phyloP scores from a whole-genome alignment of 2,113 vertebrate species.

The Psephotus haematonotus region DNA sequence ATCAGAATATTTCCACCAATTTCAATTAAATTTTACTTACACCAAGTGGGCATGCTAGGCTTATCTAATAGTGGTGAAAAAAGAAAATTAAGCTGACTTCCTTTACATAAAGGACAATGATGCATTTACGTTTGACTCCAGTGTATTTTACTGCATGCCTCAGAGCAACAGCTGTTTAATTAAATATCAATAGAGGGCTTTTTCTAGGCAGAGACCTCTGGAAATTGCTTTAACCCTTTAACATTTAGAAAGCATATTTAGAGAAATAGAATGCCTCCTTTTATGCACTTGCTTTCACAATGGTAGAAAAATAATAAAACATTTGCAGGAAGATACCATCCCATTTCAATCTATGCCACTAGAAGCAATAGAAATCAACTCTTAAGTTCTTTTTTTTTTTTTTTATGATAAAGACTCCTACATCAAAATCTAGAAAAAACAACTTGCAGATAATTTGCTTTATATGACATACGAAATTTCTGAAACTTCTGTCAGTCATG shows the following conservation, averaged over 20 bases:
- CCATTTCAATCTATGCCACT: neutral
- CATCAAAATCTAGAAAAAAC: neutral
- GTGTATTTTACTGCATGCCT: conserved; percentile 27
- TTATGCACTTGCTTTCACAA: neutral
- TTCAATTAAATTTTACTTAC: neutral
- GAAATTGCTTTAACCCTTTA: conserved; percentile 70
- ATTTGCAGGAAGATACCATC: neutral
- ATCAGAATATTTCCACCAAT: neutral
- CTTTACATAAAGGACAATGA: conserved; percentile 41
- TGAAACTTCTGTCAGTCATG: neutral
- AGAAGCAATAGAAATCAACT: neutral
- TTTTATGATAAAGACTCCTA: neutral
- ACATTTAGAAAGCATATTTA: conserved; percentile 67
- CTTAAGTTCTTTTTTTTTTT: neutral
- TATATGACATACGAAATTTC: neutral
- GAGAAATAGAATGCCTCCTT: conserved; percentile 31
- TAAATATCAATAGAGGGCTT: conserved; percentile 59
- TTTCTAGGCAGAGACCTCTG: conserved; percentile 63
- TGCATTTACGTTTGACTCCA: conserved; percentile 40
- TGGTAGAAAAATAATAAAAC: neutral
- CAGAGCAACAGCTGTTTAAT: conserved; percentile 61
- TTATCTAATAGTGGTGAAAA: neutral
- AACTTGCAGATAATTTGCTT: neutral
- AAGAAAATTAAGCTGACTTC: neutral
- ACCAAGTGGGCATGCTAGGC: neutral